Base-by-base conservation (phyloP, 2,113 vertebrate species). In the Thamnaconus septentrionalis region DNA sequence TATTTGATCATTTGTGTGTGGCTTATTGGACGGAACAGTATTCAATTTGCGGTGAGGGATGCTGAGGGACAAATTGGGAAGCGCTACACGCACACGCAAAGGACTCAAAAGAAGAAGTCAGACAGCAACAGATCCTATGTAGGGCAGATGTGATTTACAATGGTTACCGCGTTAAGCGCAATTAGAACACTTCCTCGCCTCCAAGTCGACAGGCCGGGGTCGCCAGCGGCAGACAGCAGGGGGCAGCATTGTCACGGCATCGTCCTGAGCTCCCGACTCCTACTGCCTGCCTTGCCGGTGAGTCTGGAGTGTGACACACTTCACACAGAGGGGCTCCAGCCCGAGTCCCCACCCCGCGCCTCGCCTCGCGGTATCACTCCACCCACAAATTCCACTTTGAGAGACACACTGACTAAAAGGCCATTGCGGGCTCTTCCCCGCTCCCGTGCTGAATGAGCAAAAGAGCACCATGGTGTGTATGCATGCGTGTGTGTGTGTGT, bases 161-260 rank as follows among this genome's bases (percentile, higher is more conserved):
- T 61, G 65, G 56, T 53, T 83, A 40, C 41, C 42, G 6, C 73
- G 66, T 66, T 67, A 47, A 60, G 76, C 51, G 75, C 62, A 69
- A 76, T 82, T 77, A 76, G 7, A 79, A 72, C 57, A 50, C 5
- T 44, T 52, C 71, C 54, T 80, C 50, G 58, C 39, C 56, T 31
- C 18, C 1, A 31, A 31, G 18, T 31, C 18, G 18, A 31, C 18
- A 31, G 18, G 18, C 18, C 1, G 18, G 18, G 18, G 18, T 31
- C 18, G 18, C 18, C 18, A 31, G 40, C 61, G 62, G 0, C 9
- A 6, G 66, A 62, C 88, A 85, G 86, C 74, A 88, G 87, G 87
- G 88, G 88, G 83, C 84, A 87, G 86, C 85, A 88, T 89, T 84
- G 85, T 61, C 68, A 77, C 85, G 85, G 81, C 75, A 65, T 86